phyloP scores from a whole-genome alignment of 1,140 invertebrate species.

The honey bee (Apis mellifera) region Amel_HAv3.1 CM009940.2:7988501-7989000 shows the following conservation, averaged over 20 bases:
- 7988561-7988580: conserved; percentile 20
- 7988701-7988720: too few species aligned
- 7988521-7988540: conserved; percentile 2
- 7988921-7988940: neutral
- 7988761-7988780: conserved; percentile 14
- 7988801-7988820: neutral
- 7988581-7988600: conserved; percentile 20
- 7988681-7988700: too few species aligned
- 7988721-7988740: neutral
- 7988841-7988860: conserved; percentile 13
- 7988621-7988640: conserved; percentile 25
- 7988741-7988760: conserved; percentile 5
- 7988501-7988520: neutral
- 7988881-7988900: neutral
- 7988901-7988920: neutral
- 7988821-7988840: conserved; percentile 27
- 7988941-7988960: conserved; percentile 49
- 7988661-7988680: conserved; percentile 15
- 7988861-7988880: neutral
- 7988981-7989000: conserved; percentile 12
- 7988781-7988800: conserved; percentile 15
- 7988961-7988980: conserved; percentile 50
- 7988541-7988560: conserved; percentile 17
- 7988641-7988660: neutral
- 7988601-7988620: conserved; percentile 3